Conservation (phyloP, 2,888 invertebrate genomes). For the Cabera pusaria region DNA sequence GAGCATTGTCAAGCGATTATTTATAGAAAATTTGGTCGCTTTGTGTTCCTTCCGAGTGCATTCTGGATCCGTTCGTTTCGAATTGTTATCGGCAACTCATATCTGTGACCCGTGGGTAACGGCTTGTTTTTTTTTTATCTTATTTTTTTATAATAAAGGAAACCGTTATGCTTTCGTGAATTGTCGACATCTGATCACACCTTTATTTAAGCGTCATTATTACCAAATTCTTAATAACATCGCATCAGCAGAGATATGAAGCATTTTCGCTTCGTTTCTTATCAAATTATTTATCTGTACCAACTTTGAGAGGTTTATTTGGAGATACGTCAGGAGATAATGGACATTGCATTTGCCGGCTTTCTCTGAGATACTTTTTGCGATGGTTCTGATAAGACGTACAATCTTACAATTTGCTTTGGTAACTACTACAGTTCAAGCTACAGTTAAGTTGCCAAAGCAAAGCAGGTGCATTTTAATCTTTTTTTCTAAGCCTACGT, state of each 20-base stretch:
- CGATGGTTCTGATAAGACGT: too few relatives aligned
- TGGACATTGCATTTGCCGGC: constrained; percentile 7
- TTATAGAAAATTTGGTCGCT: constrained; percentile 79
- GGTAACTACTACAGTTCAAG: too few relatives aligned
- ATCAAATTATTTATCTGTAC: constrained; percentile 12
- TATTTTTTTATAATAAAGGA: constrained; percentile 38
- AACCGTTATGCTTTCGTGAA: constrained; percentile 56
- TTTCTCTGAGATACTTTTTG: constrained; percentile 10
- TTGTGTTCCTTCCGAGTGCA: constrained; percentile 71
- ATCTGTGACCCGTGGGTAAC: constrained; percentile 56
- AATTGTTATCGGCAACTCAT: constrained; percentile 55
- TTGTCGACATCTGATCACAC: constrained; percentile 12
- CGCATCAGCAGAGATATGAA: too few relatives aligned
- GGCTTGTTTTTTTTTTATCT: constrained; percentile 49
- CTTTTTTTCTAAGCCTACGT: too few relatives aligned
- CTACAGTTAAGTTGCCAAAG: too few relatives aligned
- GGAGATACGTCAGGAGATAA: constrained; percentile 11
- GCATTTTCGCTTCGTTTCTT: constrained; percentile 3
- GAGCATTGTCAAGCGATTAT: constrained; percentile 78
- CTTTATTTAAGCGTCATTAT: constrained; percentile 15
- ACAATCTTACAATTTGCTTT: too few relatives aligned
- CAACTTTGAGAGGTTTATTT: constrained; percentile 9
- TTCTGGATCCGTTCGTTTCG: constrained; percentile 52
- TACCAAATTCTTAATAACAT: neutral
- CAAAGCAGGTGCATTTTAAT: too few relatives aligned